phyloP scores from a whole-genome alignment of 92 coral and sea anemone species.

The Muricea muricata region DNA sequence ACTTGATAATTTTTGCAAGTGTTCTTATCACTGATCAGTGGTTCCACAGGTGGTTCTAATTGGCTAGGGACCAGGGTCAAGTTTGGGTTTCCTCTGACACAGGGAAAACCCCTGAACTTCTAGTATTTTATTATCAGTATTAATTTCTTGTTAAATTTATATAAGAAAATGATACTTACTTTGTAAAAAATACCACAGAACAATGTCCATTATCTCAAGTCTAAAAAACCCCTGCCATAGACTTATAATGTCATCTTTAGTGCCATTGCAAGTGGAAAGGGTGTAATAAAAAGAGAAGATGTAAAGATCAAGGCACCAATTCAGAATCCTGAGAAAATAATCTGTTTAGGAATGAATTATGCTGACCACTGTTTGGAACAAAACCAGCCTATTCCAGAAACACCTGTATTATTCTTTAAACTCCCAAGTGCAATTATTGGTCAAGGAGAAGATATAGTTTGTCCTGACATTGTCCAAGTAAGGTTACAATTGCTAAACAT shows the following conservation, averaged over 20 bases:
- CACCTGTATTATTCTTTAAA: constrained; percentile 89
- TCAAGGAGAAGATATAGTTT: constrained; percentile 84
- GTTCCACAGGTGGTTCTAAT: background rate
- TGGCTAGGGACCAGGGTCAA: background rate
- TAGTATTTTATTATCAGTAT: background rate
- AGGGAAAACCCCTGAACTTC: background rate
- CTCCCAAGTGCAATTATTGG: constrained; percentile 86
- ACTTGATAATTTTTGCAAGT: background rate
- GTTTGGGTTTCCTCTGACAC: background rate
- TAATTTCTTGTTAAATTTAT: no score
- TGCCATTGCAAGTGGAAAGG: constrained; percentile 76
- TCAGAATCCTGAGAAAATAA: constrained; percentile 87
- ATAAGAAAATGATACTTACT: no score
- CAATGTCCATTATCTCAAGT: no score
- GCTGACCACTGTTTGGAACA: constrained; percentile 92
- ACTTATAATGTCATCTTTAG: constrained; percentile 14
- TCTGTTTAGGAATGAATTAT: constrained; percentile 95
- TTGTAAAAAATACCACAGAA: no score
- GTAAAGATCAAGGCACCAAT: constrained; percentile 92
- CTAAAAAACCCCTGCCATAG: no score
- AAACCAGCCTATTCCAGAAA: constrained; percentile 85
- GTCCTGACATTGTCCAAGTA: constrained; percentile 82
- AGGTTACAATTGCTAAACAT: background rate
- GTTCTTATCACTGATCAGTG: no score
- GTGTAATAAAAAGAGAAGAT: constrained; percentile 75